Conservation (phyloP, 2,797 vertebrate genomes). For the Macrochelys suwanniensis region DNA sequence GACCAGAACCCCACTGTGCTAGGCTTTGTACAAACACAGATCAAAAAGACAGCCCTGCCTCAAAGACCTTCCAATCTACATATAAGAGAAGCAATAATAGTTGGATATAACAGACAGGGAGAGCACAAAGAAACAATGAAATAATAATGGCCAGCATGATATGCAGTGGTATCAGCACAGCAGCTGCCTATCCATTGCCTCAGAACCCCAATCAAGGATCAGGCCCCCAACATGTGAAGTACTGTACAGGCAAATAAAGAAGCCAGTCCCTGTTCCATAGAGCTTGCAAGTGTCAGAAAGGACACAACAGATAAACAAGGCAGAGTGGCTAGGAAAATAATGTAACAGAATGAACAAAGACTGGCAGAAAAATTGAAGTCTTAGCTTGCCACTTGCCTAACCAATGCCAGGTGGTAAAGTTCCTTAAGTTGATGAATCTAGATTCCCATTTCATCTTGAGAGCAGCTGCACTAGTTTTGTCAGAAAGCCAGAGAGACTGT, state of each 20-base stretch:
- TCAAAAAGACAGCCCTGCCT: not conserved
- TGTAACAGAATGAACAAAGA: not conserved
- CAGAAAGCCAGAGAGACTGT: not conserved
- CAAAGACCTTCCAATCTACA: not conserved
- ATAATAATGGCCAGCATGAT: fast-evolving
- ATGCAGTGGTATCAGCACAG: not conserved
- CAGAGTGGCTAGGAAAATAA: not conserved
- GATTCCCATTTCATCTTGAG: not conserved
- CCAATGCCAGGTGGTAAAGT: not conserved
- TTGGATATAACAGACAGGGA: too few species aligned
- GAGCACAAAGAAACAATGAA: not conserved
- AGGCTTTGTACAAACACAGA: not conserved
- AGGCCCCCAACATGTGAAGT: fast-evolving
- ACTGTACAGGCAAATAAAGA: fast-evolving
- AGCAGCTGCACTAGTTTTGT: not conserved
- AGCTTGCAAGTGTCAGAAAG: not conserved
- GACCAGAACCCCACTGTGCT: not conserved
- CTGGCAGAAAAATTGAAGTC: not conserved
- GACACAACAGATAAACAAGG: not conserved
- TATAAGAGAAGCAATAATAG: not conserved
- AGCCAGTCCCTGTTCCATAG: fast-evolving
- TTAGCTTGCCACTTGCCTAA: not conserved
- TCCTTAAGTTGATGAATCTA: too few species aligned
- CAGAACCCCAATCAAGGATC: not conserved
- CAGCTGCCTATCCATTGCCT: too few species aligned